Base-by-base conservation (phyloP, 2,888 invertebrate species). In the Standfussiana lucernea region DNA sequence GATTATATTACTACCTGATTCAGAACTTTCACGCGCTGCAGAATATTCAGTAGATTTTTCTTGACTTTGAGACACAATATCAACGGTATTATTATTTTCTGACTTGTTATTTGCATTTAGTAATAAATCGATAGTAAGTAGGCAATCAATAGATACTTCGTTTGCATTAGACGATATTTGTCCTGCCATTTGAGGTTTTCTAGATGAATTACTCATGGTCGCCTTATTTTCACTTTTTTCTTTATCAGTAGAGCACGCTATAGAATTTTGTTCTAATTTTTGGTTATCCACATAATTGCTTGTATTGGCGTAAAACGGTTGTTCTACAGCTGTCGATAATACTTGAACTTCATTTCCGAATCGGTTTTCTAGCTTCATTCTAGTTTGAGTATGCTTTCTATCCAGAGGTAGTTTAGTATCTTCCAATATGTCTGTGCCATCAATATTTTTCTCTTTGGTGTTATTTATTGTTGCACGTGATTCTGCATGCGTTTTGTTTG, bases 201-300 rank as follows among this genome's bases (percentile, higher is more conserved):
- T 73, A 37, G 73, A 24, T 28, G 70, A 56, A 37, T 37, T 45
- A n/a, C 56, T 68, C 13, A 65, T 28, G 2, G 65, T 50, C 3
- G 72, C 42, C 28, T 66, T 66, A 56, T 88, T 80, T 42, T 84
- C 79, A 75, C 77, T 85, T n/a, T 79, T 72, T 59, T 84, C 83
- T 56, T 79, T 83, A 47, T 88, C 88, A 64, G 80, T 88, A 21
- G 82, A 37, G 45, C 83, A 69, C 21, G 93, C 88, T 80, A 95
- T 91, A 11, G 95, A 94, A 84, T 90, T 88, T 68, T 93, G 92
- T 86, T 96, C 93, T 62, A 95, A 77, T 65, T 80, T 90, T 91
- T 95, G 96, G 81, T 94, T 93, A 85, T 92, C 91, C 40, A 92
- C 81, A 84, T 95, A 95, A 74, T 84, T 90, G 76, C 75, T 93